These are phyloP conservation scores for Folsomia candida DNA, from an alignment of 2,888 invertebrate genomes.

Conservation along the genomic window DNA sequence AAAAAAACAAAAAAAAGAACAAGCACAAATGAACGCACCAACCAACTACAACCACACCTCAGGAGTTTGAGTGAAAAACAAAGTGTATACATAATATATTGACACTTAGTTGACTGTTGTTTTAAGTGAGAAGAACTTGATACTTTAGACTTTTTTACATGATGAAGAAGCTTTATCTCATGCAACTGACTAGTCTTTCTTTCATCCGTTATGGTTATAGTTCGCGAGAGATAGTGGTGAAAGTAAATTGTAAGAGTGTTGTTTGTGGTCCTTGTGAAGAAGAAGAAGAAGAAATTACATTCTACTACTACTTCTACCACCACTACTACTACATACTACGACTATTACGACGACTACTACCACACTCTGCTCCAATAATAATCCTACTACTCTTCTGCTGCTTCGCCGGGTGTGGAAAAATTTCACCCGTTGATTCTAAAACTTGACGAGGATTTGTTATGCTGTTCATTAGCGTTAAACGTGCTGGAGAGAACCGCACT, in stretches of 20 bases:
- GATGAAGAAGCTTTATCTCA: conserved; percentile 12
- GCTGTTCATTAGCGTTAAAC: too few species aligned
- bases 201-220: conserved; percentile 4
- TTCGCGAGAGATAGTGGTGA: not conserved
- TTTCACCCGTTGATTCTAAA: too few species aligned
- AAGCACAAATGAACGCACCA: not conserved
- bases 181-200: conserved; percentile 15
- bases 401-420: too few species aligned
- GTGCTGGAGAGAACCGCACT: not conserved
- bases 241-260: not conserved
- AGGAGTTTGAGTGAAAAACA: not conserved
- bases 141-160: conserved; percentile 4
- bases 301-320: too few species aligned
- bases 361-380: not conserved
- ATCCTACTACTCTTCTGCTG: not conserved
- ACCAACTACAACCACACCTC: not conserved
- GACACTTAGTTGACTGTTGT: not conserved
- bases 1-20: not conserved
- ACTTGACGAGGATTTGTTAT: too few species aligned
- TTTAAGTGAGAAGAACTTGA: not conserved
- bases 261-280: not conserved
- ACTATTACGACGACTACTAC: too few species aligned
- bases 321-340: too few species aligned
- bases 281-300: too few species aligned
- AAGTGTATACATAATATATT: not conserved